These are phyloP conservation scores for Myotis myotis DNA, from an alignment of 2,797 vertebrate genomes.

Conservation along the genomic window DNA sequence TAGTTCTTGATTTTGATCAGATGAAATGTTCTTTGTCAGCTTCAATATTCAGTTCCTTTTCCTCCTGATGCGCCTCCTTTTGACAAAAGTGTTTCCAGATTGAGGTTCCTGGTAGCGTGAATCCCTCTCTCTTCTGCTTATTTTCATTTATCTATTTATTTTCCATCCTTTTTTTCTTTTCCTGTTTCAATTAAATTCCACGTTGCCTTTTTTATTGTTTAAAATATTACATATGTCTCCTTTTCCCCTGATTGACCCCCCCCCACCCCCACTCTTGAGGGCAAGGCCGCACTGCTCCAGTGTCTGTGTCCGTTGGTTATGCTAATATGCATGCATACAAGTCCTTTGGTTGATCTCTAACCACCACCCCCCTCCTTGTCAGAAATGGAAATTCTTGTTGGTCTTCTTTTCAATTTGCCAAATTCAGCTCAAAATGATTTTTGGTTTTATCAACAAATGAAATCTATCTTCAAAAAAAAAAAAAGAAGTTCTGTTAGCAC, in stretches of 20 bases:
- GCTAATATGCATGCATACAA: too few relatives aligned
- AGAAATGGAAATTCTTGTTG: neutral
- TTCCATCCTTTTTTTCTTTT: neutral
- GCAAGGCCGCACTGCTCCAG: too few relatives aligned
- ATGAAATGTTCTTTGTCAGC: neutral
- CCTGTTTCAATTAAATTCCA: neutral
- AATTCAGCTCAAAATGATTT: conserved; percentile 34
- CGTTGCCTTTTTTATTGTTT: neutral
- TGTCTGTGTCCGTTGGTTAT: too few relatives aligned
- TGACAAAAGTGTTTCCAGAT: neutral
- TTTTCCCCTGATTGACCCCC: too few relatives aligned
- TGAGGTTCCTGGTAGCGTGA: neutral
- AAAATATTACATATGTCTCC: too few relatives aligned
- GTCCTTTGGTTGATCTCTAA: too few relatives aligned
- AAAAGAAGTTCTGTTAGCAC: neutral
- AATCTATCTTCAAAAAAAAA: conserved; percentile 40
- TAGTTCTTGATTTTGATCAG: neutral
- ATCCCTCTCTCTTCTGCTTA: neutral
- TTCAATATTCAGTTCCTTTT: neutral
- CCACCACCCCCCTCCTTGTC: too few relatives aligned
- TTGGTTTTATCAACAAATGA: conserved; percentile 35
- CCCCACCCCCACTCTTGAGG: too few relatives aligned
- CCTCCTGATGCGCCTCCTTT: neutral
- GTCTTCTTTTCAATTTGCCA: neutral
- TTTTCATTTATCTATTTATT: neutral